phyloP scores from a whole-genome alignment of 2,113 vertebrate genomes.

The Dasyprocta punctata region DNA sequence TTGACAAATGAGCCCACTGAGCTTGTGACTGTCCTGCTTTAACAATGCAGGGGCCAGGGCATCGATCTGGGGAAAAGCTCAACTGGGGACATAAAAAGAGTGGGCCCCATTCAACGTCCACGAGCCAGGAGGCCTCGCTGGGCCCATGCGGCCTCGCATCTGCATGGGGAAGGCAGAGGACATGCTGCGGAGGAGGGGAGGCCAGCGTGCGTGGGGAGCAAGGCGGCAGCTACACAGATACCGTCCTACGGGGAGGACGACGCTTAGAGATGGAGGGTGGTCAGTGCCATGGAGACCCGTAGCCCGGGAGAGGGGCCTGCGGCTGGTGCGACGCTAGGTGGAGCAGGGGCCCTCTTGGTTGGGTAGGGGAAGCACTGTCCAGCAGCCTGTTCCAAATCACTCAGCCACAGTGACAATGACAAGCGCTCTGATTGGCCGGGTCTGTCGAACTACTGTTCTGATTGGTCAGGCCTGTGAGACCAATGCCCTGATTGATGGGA shows the following conservation, averaged over 20 bases:
- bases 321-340: neutral
- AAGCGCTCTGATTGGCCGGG: neutral
- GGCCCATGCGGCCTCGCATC: neutral
- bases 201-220: neutral
- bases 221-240: neutral
- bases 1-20: neutral
- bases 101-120: neutral
- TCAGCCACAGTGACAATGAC: neutral
- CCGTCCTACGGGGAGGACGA: neutral
- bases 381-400: neutral
- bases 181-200: neutral
- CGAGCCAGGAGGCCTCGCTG: neutral
- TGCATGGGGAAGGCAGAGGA: neutral
- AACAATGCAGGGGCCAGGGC: neutral
- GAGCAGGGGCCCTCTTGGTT: neutral
- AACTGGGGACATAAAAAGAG: fast-evolving
- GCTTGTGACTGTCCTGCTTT: neutral
- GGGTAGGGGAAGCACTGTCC: neutral
- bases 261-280: neutral
- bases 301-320: neutral
- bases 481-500: neutral
- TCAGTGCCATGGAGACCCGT: neutral
- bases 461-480: neutral
- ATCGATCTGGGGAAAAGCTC: neutral
- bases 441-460: neutral